Evolutionary conservation across 2,113 vertebrate species (phyloP).

Genomic region (Pelusios castaneus): DNA sequence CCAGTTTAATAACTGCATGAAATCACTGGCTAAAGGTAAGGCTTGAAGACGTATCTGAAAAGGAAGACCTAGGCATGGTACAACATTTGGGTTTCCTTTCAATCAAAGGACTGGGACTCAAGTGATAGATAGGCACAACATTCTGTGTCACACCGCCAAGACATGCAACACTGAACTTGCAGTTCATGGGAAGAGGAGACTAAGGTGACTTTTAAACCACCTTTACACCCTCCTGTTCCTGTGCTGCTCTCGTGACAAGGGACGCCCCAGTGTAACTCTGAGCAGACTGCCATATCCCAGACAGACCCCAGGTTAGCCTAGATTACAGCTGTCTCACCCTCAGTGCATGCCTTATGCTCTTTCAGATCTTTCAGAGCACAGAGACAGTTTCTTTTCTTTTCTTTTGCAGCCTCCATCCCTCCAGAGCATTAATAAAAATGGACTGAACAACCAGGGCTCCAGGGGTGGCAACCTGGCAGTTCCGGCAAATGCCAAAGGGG

Average conservation of each 20-base stretch:
- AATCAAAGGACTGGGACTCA: neutral
- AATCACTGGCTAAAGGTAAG: neutral
- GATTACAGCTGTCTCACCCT: neutral
- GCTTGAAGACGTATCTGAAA: neutral
- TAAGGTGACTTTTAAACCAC: neutral
- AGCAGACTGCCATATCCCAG: neutral
- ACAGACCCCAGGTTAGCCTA: neutral
- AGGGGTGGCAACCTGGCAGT: too few relatives aligned
- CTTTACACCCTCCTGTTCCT: neutral
- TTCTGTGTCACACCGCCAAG: neutral
- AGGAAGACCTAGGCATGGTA: neutral
- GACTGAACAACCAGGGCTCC: neutral
- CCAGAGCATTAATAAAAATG: neutral
- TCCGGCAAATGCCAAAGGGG: too few relatives aligned
- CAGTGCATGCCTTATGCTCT: neutral
- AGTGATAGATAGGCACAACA: neutral
- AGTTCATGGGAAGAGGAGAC: neutral
- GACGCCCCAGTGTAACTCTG: neutral
- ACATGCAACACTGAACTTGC: neutral
- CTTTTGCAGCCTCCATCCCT: neutral
- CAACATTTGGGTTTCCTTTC: neutral
- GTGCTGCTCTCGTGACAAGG: neutral
- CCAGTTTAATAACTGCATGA: neutral
- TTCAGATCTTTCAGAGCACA: neutral
- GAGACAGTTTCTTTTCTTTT: neutral